Conservation (phyloP, 2,888 invertebrate species). For the Argyresthia goedartella region DNA sequence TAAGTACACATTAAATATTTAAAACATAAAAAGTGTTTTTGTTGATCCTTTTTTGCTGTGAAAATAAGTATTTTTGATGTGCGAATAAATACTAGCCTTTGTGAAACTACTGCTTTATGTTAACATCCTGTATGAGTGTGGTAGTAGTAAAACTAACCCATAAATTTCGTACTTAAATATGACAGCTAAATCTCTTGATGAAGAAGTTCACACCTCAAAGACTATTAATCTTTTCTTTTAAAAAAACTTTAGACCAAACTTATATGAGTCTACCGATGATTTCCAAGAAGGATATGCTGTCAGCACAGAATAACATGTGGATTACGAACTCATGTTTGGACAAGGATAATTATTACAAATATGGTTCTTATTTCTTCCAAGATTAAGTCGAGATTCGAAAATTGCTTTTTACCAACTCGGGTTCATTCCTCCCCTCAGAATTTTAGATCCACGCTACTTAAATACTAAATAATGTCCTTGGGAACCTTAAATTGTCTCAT, state of each 20-base stretch:
- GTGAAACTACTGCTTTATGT: background rate
- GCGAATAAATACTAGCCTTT: too few relatives aligned
- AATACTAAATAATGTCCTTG: conserved; percentile 52
- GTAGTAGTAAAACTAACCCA: background rate
- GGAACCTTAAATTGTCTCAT: conserved; percentile 28
- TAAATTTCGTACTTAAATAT: too few relatives aligned
- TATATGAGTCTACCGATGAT: conserved; percentile 26
- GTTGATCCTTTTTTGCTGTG: too few relatives aligned
- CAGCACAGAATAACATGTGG: conserved; percentile 12
- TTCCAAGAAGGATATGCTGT: conserved; percentile 38
- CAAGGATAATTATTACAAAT: background rate
- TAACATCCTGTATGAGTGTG: background rate
- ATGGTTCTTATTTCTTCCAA: background rate
- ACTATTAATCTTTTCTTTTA: conserved; percentile 40
- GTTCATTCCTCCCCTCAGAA: conserved; percentile 32
- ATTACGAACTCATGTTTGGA: background rate
- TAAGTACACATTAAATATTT: too few relatives aligned
- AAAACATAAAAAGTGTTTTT: too few relatives aligned
- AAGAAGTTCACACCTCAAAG: conserved; percentile 44
- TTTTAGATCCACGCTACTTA: conserved; percentile 23
- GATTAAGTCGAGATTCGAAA: conserved; percentile 13
- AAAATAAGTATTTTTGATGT: too few relatives aligned
- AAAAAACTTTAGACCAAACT: conserved; percentile 24
- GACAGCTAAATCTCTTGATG: conserved; percentile 17
- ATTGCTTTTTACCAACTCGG: background rate